These are phyloP conservation scores for Lemur catta DNA, from an alignment of 2,797 vertebrate species.

Conservation along the genomic window DNA sequence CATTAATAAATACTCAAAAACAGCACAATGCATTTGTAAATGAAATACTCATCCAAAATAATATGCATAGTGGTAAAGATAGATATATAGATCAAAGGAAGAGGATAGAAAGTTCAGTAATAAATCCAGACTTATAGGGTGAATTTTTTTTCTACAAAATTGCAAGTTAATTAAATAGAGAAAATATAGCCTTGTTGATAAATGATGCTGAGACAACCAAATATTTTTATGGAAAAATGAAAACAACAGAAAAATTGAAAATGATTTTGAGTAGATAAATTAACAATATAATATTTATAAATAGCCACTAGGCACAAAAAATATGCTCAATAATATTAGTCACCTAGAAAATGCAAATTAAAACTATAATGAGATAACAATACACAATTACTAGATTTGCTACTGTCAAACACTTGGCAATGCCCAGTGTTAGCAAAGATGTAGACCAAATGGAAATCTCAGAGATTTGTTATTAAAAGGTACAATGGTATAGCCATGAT, in stretches of 20 bases:
- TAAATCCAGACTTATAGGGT: not conserved
- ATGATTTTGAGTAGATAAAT: not conserved
- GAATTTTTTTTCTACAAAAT: not conserved
- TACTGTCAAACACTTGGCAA: not conserved
- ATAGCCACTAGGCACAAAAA: not conserved
- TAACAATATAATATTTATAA: not conserved
- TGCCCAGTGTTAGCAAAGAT: not conserved
- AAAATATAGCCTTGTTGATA: not conserved
- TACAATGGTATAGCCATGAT: not conserved
- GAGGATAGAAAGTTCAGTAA: not conserved
- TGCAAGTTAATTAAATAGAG: not conserved
- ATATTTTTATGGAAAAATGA: not conserved
- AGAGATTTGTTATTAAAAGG: not conserved
- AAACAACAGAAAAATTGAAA: not conserved
- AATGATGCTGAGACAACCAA: not conserved
- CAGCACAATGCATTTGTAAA: not conserved
- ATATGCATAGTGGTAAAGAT: not conserved
- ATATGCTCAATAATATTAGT: not conserved
- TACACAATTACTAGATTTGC: not conserved
- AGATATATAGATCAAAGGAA: not conserved
- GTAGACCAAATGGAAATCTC: not conserved
- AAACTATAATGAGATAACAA: not conserved
- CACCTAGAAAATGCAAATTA: not conserved
- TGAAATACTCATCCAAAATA: not conserved
- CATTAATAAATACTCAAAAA: not conserved